Base-by-base conservation (phyloP, 1,140 invertebrate species). In the Eubasilissa regina region DNA sequence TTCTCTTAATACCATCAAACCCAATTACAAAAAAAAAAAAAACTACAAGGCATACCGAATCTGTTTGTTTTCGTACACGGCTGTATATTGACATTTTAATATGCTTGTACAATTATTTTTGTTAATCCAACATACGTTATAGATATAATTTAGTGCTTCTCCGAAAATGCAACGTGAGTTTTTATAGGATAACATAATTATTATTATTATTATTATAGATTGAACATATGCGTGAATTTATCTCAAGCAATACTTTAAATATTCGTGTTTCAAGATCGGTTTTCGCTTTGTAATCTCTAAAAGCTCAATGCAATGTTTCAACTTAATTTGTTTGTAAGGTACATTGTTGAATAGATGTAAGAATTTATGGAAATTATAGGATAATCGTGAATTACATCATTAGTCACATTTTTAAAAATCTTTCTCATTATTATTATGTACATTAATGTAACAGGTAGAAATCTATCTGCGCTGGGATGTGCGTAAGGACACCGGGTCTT, bases 1-100 rank as follows among this genome's bases (percentile, higher is more conserved):
- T 92, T 92, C 87, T 91, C 91, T 90, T 92, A 92, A 90, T 89
- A 85, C 62, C 12, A 35, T 66, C 45, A 58, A 75, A 56, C 68
- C 68, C 48, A 21, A 53, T n/a, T 55, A 35, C 17, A 47, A 48
- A 44, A 13, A 60, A 21, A 60, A 3, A 51, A 53, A 53, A 58
- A 58, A 58, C 53, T 35, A 58, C 55, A 21, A 19, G 21, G 55
- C 21, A 58, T 58, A 64, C 35, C 25, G 60, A 64, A 13, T 58
- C 11, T 25, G n/a, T 77, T 62, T 19, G 66, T 4, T 48, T 48
- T 64, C 47, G 9, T 56, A 58, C 72, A 44, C 21, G 13, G 48
- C 35, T 60, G 51, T 75, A 19, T 11, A 55, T 45, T 56, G n/a
- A 75, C 19, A 64, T n/a, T 64, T 64, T 44, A 13, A 35, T 35